These are phyloP conservation scores for Gorsachius goisagi DNA, from an alignment of 2,113 vertebrate genomes.

Conservation along the genomic window DNA sequence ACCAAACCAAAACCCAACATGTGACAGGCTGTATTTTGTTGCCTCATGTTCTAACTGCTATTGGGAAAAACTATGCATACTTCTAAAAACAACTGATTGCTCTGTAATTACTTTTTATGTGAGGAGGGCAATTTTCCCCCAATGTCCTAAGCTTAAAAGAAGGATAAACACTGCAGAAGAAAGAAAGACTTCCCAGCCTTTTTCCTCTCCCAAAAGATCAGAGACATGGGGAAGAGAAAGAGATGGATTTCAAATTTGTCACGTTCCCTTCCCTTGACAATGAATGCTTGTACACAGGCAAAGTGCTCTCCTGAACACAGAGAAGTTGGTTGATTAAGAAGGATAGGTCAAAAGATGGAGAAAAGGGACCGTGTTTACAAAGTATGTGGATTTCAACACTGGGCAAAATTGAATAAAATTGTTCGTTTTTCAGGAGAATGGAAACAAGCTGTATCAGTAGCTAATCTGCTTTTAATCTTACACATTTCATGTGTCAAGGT, in stretches of 20 bases:
- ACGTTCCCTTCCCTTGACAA: rapidly evolving
- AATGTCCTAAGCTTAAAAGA: not conserved
- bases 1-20: not conserved
- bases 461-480: not conserved
- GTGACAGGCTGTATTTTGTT: not conserved
- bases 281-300: not conserved
- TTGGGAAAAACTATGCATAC: not conserved
- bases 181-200: no score
- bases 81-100: not conserved
- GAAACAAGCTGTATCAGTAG: not conserved
- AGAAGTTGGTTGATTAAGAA: not conserved
- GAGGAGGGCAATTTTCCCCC: not conserved
- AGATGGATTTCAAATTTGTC: not conserved
- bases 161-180: not conserved
- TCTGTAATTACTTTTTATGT: not conserved
- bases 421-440: not conserved
- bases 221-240: not conserved
- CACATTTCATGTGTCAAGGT: not conserved
- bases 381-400: not conserved
- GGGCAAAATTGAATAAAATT: not conserved
- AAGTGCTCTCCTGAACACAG: not conserved
- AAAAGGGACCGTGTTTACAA: not conserved
- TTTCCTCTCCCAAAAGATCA: not conserved
- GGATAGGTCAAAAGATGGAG: not conserved
- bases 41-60: not conserved